phyloP scores from a whole-genome alignment of 1,140 invertebrate species.

The Linepithema humile region DNA sequence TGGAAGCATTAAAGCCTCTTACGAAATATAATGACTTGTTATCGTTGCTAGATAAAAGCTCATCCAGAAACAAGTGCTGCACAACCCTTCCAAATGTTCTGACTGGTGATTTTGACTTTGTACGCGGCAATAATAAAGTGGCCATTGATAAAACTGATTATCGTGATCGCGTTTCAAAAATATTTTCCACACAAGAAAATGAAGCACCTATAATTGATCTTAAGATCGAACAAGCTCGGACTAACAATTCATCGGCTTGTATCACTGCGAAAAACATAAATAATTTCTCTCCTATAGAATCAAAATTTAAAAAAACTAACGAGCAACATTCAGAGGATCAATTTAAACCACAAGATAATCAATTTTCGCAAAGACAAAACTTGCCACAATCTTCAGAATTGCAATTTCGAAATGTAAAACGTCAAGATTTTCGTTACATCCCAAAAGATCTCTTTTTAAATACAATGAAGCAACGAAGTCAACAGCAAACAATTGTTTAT shows the following conservation, averaged over 20 bases:
- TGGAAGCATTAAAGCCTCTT: background rate
- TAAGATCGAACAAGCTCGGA: background rate
- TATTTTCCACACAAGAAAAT: background rate
- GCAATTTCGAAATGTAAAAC: no score
- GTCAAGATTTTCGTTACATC: no score
- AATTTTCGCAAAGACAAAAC: background rate
- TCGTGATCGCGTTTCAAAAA: background rate
- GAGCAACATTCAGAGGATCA: background rate
- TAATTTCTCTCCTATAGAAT: background rate
- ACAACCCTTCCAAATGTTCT: conserved; percentile 19
- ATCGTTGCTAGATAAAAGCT: conserved; percentile 19
- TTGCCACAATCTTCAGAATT: background rate
- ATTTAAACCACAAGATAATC: background rate
- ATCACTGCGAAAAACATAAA: background rate
- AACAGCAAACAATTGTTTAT: background rate
- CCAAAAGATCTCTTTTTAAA: background rate
- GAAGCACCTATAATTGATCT: background rate
- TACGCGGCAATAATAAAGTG: background rate
- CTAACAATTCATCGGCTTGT: background rate
- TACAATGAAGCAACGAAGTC: background rate
- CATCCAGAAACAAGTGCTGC: background rate
- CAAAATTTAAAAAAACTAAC: background rate
- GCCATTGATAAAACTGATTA: background rate
- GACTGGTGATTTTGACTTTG: conserved; percentile 28
- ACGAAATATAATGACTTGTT: background rate